Evolutionary conservation across 2,888 invertebrate genomes (phyloP).

Genomic region (Phyllotreta cruciferae): DNA sequence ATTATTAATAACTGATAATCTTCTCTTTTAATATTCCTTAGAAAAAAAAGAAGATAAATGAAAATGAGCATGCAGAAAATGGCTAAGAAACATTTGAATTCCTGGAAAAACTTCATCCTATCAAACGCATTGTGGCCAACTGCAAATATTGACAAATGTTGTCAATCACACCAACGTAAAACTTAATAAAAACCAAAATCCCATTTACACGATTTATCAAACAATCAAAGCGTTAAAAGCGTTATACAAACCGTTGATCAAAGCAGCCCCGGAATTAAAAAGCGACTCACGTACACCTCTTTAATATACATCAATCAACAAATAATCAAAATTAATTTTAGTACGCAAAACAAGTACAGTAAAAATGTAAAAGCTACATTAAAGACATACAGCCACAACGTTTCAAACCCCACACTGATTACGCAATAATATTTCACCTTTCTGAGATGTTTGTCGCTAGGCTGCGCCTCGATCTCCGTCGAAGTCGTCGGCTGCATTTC

Average conservation of each 20-base stretch:
- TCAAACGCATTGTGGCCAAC: background rate
- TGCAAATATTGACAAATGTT: too few species aligned
- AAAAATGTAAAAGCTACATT: slow-evolving; percentile 44
- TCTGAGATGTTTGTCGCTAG: slow-evolving; percentile 51
- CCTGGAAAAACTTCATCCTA: background rate
- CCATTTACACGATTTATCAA: background rate
- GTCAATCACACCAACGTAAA: too few species aligned
- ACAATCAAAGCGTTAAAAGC: background rate
- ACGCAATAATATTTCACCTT: slow-evolving; percentile 59
- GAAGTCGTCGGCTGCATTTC: slow-evolving; percentile 49
- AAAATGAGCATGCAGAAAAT: too few species aligned
- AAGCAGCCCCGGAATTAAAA: slow-evolving; percentile 29
- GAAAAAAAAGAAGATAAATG: background rate
- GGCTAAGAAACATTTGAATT: too few species aligned
- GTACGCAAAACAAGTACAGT: slow-evolving; percentile 38
- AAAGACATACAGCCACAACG: slow-evolving; percentile 51
- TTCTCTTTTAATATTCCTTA: background rate
- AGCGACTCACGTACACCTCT: slow-evolving; percentile 29
- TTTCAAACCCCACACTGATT: slow-evolving; percentile 52
- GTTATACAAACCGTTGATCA: background rate
- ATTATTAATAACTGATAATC: too few species aligned
- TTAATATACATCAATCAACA: slow-evolving; percentile 31
- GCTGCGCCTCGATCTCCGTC: slow-evolving; percentile 57
- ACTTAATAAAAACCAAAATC: too few species aligned
- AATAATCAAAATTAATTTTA: slow-evolving; percentile 34